These are phyloP conservation scores for Gymnodraco acuticeps DNA, from an alignment of 2,797 vertebrate genomes.

Conservation along the genomic window DNA sequence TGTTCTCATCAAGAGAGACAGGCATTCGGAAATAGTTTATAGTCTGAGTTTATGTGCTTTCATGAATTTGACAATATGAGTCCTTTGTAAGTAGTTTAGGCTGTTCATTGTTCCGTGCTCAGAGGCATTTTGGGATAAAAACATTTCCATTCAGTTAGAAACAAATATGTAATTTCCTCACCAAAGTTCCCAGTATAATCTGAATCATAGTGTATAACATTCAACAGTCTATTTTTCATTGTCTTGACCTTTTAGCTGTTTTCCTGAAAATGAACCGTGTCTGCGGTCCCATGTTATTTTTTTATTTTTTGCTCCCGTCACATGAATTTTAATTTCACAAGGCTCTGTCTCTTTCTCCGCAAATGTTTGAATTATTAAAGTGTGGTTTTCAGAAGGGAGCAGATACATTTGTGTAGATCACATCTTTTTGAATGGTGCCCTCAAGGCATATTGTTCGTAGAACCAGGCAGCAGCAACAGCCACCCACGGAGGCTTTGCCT, in stretches of 20 bases:
- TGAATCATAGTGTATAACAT: neutral
- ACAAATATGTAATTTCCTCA: neutral
- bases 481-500: conserved; percentile 35
- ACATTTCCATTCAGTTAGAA: neutral
- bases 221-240: neutral
- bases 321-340: conserved; percentile 60
- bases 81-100: neutral
- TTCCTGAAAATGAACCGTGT: neutral
- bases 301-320: conserved; percentile 22
- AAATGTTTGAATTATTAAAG: conserved; percentile 82
- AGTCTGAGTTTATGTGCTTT: neutral
- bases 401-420: conserved; percentile 61
- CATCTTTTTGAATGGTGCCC: conserved; percentile 67
- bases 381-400: conserved; percentile 53
- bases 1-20: neutral
- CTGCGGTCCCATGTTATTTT: neutral
- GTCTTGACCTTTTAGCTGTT: neutral
- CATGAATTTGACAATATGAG: conserved; percentile 6
- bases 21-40: neutral
- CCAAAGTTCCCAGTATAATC: neutral
- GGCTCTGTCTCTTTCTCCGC: conserved; percentile 39
- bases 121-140: neutral
- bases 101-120: neutral
- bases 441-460: conserved; percentile 51
- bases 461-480: conserved; percentile 35